phyloP scores from a whole-genome alignment of 2,797 vertebrate species.

The Malacoraja senta region DNA sequence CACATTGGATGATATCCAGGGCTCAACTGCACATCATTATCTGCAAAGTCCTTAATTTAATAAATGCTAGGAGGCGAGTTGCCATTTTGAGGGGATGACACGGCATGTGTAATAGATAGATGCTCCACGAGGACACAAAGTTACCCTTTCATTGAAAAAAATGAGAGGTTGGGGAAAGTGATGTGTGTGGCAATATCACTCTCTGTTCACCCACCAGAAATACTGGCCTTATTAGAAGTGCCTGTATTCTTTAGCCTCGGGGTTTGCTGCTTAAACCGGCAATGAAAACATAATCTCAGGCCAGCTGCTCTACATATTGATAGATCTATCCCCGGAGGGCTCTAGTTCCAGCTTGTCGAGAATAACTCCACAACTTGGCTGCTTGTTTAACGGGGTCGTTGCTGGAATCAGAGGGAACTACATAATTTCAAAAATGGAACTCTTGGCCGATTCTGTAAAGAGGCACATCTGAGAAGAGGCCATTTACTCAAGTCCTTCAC shows the following conservation, averaged over 20 bases:
- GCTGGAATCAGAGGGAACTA: not conserved
- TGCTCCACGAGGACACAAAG: not conserved
- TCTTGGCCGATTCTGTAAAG: not conserved
- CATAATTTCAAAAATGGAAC: not conserved
- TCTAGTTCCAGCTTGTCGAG: not conserved
- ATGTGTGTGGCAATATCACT: too few species aligned
- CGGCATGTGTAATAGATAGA: not conserved
- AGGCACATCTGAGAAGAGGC: not conserved
- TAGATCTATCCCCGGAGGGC: not conserved
- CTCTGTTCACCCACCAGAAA: not conserved
- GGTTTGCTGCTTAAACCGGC: not conserved
- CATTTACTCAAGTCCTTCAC: not conserved
- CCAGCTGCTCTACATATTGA: conserved; percentile 3
- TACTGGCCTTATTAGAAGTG: not conserved
- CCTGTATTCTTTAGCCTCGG: not conserved
- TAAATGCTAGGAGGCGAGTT: not conserved
- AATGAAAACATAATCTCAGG: not conserved
- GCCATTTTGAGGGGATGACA: not conserved
- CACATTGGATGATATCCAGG: not conserved
- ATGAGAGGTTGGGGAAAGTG: not conserved
- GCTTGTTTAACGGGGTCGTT: not conserved
- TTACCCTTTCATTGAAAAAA: not conserved
- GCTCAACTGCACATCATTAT: not conserved
- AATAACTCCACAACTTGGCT: not conserved
- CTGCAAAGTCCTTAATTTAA: not conserved